Evolutionary conservation across 1,140 invertebrate genomes (phyloP).

Genomic region (Agrilus planipennis): DNA sequence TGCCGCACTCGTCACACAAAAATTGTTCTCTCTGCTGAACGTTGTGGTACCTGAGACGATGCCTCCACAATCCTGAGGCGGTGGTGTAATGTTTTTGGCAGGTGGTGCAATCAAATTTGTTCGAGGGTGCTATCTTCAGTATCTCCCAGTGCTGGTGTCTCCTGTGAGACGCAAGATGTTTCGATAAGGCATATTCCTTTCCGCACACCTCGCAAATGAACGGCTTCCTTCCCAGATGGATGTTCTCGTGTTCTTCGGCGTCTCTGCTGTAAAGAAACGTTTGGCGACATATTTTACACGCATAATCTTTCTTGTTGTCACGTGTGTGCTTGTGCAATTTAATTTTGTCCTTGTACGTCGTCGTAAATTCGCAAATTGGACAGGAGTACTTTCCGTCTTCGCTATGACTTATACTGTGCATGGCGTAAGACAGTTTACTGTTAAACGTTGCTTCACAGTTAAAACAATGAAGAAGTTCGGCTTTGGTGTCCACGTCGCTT

Average conservation of each 20-base stretch:
- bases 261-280: slow-evolving; percentile 38
- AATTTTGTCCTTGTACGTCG: slow-evolving; percentile 33
- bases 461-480: slow-evolving; percentile 29
- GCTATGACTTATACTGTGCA: slow-evolving; percentile 28
- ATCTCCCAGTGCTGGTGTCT: slow-evolving; percentile 25
- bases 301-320: slow-evolving; percentile 37
- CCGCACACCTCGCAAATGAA: slow-evolving; percentile 34
- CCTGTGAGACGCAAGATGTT: slow-evolving; percentile 21
- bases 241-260: slow-evolving; percentile 46
- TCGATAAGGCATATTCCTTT: slow-evolving; percentile 21
- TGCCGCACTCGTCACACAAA: slow-evolving; percentile 61
- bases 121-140: slow-evolving; percentile 26
- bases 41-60: slow-evolving; percentile 27
- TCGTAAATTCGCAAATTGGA: slow-evolving; percentile 33
- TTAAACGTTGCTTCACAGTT: slow-evolving; percentile 25
- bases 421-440: slow-evolving; percentile 21
- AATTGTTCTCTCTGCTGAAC: slow-evolving; percentile 28
- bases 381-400: slow-evolving; percentile 32
- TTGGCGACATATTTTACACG: slow-evolving; percentile 38
- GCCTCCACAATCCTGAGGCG: slow-evolving; percentile 26
- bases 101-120: slow-evolving; percentile 29
- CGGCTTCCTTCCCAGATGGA: slow-evolving; percentile 54
- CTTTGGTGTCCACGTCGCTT: too few species aligned
- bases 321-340: slow-evolving; percentile 30
- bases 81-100: slow-evolving; percentile 33